Base-by-base conservation (phyloP, 2,888 invertebrate genomes). In the Rosalia funebris region DNA sequence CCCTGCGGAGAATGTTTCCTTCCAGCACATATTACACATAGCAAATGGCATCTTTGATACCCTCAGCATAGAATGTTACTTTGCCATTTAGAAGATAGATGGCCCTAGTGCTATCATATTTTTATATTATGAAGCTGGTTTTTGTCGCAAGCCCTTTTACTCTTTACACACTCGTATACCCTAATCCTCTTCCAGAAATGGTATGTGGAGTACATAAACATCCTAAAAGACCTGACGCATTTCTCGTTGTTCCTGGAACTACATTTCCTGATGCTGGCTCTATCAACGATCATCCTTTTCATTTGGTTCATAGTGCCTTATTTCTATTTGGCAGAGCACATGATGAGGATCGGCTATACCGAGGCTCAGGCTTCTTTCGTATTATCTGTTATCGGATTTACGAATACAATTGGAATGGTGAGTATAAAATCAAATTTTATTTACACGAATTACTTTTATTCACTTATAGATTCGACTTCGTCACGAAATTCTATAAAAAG, bases 231-330 rank as follows among this genome's bases (percentile, higher is more conserved):
- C 46, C 90, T 92, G 71, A 88, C 91, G 78, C 93, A 95, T 81
- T 89, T 93, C 71, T 87, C 89, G 10, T 86, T 94, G 77, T 91
- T 94, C 77, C 83, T 89, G 75, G 89, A 91, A 75, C 81, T 88
- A 53, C 91, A 92, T 69, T 95, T 93, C 80, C 84, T 92, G 60
- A 84, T 93, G 16, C 87, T 96, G 75, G 92, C 93, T 57, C 76
- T 95, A 5, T 93, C 95, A 44, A 96, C 95, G 64, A 89, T 95
- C 68, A 84, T 96, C 45, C 85, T 97, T 45, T 97, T 96, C 82
- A 89, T 91, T 73, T 96, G 95, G 92, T 93, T 92, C 80, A 96
- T 98, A 74, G 92, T 97, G 47, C 96, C 96, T 7, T 97, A 97
- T 82, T 93, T 97, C 79, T 97, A 95, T 81, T 84, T 96, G 61